A percentile compares a stretch with the other conserved stretches of the same genome.
These are phyloP conservation scores for Carassius auratus DNA, from an alignment of 2,113 vertebrate species.

Conservation along the genomic window DNA sequence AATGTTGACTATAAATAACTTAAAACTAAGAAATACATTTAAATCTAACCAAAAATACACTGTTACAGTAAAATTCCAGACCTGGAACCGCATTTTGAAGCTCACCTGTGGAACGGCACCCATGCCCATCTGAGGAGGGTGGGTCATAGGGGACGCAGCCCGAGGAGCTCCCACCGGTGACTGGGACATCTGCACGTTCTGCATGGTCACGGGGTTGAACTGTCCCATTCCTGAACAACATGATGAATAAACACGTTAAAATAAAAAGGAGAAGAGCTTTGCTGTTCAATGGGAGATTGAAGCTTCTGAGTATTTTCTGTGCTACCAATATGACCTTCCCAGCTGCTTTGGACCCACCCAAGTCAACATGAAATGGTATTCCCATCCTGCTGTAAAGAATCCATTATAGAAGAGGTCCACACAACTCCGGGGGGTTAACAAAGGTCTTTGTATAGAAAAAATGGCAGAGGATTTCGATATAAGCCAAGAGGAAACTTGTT, in stretches of 20 bases:
- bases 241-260: slow-evolving; percentile 55
- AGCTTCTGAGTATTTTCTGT: neutral
- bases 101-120: slow-evolving; percentile 43
- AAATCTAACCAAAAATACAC: neutral
- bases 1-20: neutral
- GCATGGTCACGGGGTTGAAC: slow-evolving; percentile 91
- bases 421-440: no score
- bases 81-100: neutral
- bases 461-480: no score
- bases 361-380: neutral
- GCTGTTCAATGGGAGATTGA: neutral
- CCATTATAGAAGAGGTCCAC: no score
- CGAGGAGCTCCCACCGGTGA: slow-evolving; percentile 84
- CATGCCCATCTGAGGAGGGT: slow-evolving; percentile 85
- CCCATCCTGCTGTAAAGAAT: neutral
- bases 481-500: no score
- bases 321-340: neutral
- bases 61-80: no score
- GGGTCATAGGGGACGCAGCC: slow-evolving; percentile 91
- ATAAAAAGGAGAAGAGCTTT: slow-evolving; percentile 51
- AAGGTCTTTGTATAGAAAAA: no score
- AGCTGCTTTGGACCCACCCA: neutral
- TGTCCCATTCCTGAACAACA: slow-evolving; percentile 86
- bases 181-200: slow-evolving; percentile 90
- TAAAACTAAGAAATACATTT: no score